phyloP scores from a whole-genome alignment of 2,113 vertebrate genomes.

The Tragulus kanchil region DNA sequence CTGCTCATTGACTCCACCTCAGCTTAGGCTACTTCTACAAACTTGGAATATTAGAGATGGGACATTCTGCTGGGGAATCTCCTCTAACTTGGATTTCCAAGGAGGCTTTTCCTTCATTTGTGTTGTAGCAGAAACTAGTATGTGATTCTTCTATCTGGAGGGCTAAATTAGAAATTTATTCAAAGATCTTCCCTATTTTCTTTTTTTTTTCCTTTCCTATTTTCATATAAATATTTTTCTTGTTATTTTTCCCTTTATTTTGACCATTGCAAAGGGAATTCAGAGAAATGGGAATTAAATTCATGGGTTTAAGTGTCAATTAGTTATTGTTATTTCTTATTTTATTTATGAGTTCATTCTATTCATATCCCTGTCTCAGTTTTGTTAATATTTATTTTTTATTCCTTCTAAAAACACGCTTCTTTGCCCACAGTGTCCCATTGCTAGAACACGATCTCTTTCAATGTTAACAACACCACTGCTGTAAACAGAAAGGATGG shows the following conservation, averaged over 20 bases:
- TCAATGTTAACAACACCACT: background rate
- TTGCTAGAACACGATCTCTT: background rate
- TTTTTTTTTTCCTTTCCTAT: too few relatives aligned
- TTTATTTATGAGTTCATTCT: background rate
- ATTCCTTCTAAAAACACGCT: background rate
- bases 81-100: background rate
- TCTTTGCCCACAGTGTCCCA: background rate
- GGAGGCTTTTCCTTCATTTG: background rate
- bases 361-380: background rate
- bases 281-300: background rate
- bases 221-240: background rate
- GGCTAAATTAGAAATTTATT: background rate
- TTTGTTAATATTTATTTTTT: too few relatives aligned
- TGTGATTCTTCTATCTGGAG: background rate
- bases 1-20: background rate
- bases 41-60: background rate
- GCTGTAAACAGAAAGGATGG: background rate
- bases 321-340: too few relatives aligned
- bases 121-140: background rate
- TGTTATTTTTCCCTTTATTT: slow-evolving; percentile 31
- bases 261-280: background rate
- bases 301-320: background rate
- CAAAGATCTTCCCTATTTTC: background rate
- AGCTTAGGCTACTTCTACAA: background rate
- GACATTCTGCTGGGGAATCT: background rate